These are phyloP conservation scores for Pentalonia nigronervosa DNA, from an alignment of 1,140 invertebrate genomes.

Conservation along the genomic window DNA sequence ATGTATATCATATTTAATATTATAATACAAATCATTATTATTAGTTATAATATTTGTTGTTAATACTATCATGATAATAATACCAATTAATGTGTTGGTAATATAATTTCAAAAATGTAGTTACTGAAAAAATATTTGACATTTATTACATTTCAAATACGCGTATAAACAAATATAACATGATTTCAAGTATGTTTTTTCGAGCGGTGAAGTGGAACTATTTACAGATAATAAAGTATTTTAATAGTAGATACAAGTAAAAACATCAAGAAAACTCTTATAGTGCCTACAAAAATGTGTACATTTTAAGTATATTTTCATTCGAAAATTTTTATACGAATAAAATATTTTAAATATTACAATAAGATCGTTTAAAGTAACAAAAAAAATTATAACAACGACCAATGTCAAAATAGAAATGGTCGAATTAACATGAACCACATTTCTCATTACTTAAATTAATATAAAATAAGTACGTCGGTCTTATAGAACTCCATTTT, in stretches of 20 bases:
- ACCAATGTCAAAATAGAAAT: background rate
- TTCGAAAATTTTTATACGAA: background rate
- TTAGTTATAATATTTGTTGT: background rate
- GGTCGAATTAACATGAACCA: background rate
- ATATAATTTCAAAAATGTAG: background rate
- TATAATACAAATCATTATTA: background rate
- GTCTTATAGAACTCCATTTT: background rate
- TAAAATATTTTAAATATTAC: background rate
- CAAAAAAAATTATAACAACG: background rate
- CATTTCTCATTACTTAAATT: conserved; percentile 5
- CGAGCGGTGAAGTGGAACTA: background rate
- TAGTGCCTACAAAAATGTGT: background rate
- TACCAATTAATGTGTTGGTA: background rate
- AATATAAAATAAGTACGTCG: background rate
- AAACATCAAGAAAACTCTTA: background rate
- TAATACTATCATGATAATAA: background rate
- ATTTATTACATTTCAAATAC: conserved; percentile 26
- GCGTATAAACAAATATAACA: background rate
- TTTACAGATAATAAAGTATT: background rate
- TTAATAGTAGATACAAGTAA: background rate
- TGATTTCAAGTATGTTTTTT: conserved; percentile 1
- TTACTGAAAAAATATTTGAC: conserved; percentile 5
- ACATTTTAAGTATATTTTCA: background rate
- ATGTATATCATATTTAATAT: background rate
- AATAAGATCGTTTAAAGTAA: background rate